Base-by-base conservation (phyloP, 1,140 invertebrate genomes). In the Ephestia elutella region DNA sequence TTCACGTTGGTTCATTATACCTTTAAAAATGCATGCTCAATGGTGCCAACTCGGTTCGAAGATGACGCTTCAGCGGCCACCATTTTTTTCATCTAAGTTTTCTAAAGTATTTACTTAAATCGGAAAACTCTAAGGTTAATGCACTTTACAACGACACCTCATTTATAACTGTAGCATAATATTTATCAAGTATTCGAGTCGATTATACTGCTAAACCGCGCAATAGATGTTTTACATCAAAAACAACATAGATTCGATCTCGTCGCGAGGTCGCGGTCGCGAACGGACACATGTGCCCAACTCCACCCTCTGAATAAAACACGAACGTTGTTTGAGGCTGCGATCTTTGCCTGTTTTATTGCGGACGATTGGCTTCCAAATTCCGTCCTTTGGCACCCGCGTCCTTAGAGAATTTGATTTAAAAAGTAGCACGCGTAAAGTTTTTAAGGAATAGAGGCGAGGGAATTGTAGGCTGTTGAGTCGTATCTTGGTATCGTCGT, bases 281-380 rank as follows among this genome's bases (percentile, higher is more conserved):
- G 69, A 70, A 75, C 70, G 80, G 78, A 75, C 80, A 83, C 77
- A 83, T 83, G 72, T 81, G 80, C 62, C 69, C 70, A 59, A 64
- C 65, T 57, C 71, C 60, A 63, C 69, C 65, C 63, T 56, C 61
- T 84, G 79, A 84, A 84, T 84, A 84, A 84, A 78, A 77, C 68
- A 84, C 61, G 73, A 83, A 75, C 70, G 67, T 65, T 71, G 73
- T 74, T 73, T 64, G 73, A 66, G 75, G 63, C 70, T 59, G 61
- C 75, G 71, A 78, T 82, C 71, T 82, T 74, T 70, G 68, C 67
- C 68, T 80, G 71, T 77, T 82, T 84, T 82, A 84, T 82, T 78
- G 69, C 72, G 66, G 78, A 68, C 75, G 69, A 84, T 84, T 82
- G 79, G 79, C 81, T 75, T 44, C 71, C 66, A 63, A 73, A 73